Base-by-base conservation (phyloP, 1,140 invertebrate genomes). In the Elymnias hypermnestra region DNA sequence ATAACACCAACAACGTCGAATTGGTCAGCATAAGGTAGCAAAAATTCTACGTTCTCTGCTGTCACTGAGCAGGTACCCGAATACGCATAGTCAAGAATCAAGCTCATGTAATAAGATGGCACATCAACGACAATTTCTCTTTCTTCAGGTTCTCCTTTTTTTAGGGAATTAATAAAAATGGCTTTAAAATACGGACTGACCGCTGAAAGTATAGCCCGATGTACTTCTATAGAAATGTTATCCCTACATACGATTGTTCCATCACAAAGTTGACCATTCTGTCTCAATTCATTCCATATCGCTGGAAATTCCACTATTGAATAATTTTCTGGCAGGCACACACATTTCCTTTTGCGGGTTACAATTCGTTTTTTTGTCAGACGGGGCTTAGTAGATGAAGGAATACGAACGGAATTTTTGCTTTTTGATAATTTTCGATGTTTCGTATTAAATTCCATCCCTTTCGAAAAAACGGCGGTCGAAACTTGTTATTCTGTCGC, bases 121-220 rank as follows among this genome's bases (percentile, higher is more conserved):
- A 87, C 81, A 52, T 87, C 86, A 7, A 89, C 82, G 48, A 76
- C 81, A 41, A 88, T 84, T 69, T 87, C 82, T 4, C 70, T 86
- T 36, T 81, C 79, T 56, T 90, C 89, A 18, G 77, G 72, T 48
- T 86, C 63, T 10, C 83, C 87, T 54, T 84, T 82, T 45, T 88
- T 87, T 35, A 90, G 82, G 5, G 87, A 88, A 63, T 91, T 91
- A 22, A 90, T 89, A 70, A 93, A 92, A 47, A 92, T 83, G 18
- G 89, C 87, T 71, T 88, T 88, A 71, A 93, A 92, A 70, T 91
- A 93, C 6, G 90, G 90, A 73, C 91, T 92, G 22, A 88, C 88
- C 1, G 90, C 88, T 3, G 90, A 90, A 49, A 93, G 69, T 49
- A 93, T 90, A 5, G 88, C 88, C 44, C 91, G 68, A 53, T 93